Evolutionary conservation across 2,113 vertebrate genomes (phyloP).

Genomic region (Turdus rufiventris): DNA sequence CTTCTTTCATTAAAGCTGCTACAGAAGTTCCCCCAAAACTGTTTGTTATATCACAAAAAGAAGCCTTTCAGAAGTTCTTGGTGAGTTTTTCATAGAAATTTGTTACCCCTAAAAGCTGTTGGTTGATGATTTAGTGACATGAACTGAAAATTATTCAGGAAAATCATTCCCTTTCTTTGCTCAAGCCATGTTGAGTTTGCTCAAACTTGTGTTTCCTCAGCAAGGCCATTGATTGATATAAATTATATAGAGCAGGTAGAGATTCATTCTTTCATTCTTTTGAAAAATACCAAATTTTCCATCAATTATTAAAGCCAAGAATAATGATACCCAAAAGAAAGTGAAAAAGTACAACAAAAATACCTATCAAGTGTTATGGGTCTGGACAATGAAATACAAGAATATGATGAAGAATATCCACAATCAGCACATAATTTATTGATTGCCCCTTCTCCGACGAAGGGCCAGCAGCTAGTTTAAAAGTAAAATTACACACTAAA

Average conservation of each 20-base stretch:
- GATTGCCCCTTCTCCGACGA: slow-evolving; percentile 26
- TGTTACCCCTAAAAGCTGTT: not conserved
- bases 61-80: not conserved
- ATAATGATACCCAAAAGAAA: slow-evolving; percentile 1
- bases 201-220: not conserved
- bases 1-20: not conserved
- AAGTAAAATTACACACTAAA: slow-evolving; percentile 55
- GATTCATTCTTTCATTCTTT: not conserved
- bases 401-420: slow-evolving; percentile 34
- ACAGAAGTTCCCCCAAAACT: fast-evolving
- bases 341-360: slow-evolving; percentile 40
- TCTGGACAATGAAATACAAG: slow-evolving; percentile 38
- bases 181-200: not conserved
- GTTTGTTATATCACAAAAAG: not conserved
- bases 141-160: not conserved
- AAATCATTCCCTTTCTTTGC: not conserved
- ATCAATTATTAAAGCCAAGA: slow-evolving; percentile 7
- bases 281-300: not conserved
- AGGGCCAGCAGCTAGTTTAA: slow-evolving; percentile 52
- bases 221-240: not conserved
- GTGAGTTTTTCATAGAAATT: not conserved
- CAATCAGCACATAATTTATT: slow-evolving; percentile 59
- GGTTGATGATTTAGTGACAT: not conserved
- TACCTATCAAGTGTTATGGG: not conserved
- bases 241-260: not conserved